Evolutionary conservation across 2,888 invertebrate genomes (phyloP), one percentile per base, ranked within the genome.

Genomic region (Hesperia comma): DNA sequence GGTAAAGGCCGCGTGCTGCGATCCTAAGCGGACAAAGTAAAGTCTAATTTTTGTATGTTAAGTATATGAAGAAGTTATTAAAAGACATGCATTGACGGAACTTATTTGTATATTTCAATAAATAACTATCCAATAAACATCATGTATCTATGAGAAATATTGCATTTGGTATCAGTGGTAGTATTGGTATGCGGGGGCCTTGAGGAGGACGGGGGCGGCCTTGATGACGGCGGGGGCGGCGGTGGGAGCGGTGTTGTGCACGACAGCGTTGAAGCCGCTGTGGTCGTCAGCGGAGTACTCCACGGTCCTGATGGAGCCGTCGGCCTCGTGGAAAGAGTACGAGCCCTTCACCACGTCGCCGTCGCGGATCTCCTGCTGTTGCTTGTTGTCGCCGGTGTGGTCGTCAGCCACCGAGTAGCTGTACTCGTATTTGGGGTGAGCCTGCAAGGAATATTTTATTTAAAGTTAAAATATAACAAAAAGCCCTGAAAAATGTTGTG

Each of bases 341-440:
- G 89, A 87, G 74, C 94, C 94, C 79, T 91, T 91, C 71, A 94
- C 94, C 1, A 86, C 90, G 74, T 94, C 94, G 54, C 94, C 94
- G 74, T 93, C 93, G 71, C 91, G 87, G 69, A 78, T 75, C 78
- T 94, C 94, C 70, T 93, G 90, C 80, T 93, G 93, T 69, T 88
- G 86, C 84, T 94, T 93, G 83, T 92, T 87, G 85, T 94, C 94
- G 55, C 94, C 94, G 79, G 94, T 94, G 82, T 93, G 93, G 26
- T 88, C 84, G 78, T 94, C 94, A 71, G 92, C 87, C 0, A 94
- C 94, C 32, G 93, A 93, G 86, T 94, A 94, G 66, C 84, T 86
- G 87, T 87, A 94, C 75, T 93, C 89, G 81, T 92, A 92, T 76
- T 86, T 87, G 71, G 92, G 92, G 81, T 90, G 79, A 1, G 90